Conservation (phyloP, 2,888 invertebrate genomes). For the Synanthedon formicaeformis region DNA sequence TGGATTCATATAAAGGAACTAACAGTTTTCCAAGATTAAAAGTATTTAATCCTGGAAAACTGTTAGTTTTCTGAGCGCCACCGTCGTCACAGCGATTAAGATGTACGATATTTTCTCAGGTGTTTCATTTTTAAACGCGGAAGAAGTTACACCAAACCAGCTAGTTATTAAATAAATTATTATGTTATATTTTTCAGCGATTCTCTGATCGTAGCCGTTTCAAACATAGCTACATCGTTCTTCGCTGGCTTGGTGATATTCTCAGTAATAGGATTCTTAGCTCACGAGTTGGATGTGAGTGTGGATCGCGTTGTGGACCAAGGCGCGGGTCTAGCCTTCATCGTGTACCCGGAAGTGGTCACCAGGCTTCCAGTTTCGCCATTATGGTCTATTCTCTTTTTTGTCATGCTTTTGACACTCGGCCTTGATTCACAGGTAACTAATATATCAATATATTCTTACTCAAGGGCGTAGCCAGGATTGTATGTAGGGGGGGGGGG, state of each 20-base stretch:
- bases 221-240: conserved; percentile 83
- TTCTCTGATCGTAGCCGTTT: conserved; percentile 80
- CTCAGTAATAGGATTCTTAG: conserved; percentile 84
- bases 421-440: conserved; percentile 77
- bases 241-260: conserved; percentile 86
- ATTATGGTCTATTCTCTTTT: conserved; percentile 85
- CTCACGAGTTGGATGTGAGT: conserved; percentile 77
- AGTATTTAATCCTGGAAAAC: no score
- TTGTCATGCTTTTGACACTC: conserved; percentile 81
- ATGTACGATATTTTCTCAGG: no score
- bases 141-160: no score
- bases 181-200: conserved; percentile 62
- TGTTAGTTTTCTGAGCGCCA: no score
- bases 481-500: no score
- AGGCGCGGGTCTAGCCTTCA: conserved; percentile 84
- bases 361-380: conserved; percentile 83
- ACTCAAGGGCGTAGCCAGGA: no score
- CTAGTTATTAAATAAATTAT: no score
- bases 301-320: conserved; percentile 81
- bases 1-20: no score
- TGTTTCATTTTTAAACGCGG: no score
- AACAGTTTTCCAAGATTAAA: no score
- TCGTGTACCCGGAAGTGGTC: conserved; percentile 88
- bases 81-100: no score
- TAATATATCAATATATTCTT: neutral